phyloP scores from a whole-genome alignment of 1,140 invertebrate genomes.

The Plodia interpunctella region DNA sequence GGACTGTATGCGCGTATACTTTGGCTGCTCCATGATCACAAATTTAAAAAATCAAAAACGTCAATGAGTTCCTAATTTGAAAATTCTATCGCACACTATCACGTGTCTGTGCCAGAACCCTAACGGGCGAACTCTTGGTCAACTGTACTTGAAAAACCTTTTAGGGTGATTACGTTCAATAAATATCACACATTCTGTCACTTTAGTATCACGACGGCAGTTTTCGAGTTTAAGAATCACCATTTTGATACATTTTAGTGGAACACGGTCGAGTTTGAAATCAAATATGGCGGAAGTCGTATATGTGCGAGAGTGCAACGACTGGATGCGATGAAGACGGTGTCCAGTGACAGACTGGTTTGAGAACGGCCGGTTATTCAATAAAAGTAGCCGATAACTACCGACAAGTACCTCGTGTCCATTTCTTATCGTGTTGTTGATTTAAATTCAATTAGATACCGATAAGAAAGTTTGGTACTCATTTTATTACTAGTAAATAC shows the following conservation, averaged over 20 bases:
- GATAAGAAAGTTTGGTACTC: background rate
- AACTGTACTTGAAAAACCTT: constrained; percentile 73
- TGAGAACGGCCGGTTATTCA: background rate
- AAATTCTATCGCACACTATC: constrained; percentile 15
- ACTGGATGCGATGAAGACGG: constrained; percentile 10
- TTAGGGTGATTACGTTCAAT: constrained; percentile 66
- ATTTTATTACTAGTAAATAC: background rate
- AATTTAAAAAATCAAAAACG: constrained; percentile 15
- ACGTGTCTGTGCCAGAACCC: constrained; percentile 29
- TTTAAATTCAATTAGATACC: background rate
- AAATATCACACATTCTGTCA: constrained; percentile 54
- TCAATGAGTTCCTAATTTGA: constrained; percentile 14
- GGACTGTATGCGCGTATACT: constrained; percentile 57
- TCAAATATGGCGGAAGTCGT: constrained; percentile 23
- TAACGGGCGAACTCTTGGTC: constrained; percentile 48
- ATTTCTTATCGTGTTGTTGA: background rate
- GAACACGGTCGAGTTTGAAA: constrained; percentile 14
- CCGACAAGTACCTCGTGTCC: background rate
- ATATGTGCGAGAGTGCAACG: constrained; percentile 11
- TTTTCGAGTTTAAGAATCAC: constrained; percentile 39
- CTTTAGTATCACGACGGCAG: constrained; percentile 41
- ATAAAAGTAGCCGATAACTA: constrained; percentile 9
- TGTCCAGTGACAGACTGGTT: constrained; percentile 18
- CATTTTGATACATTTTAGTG: constrained; percentile 73
- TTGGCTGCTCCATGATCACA: constrained; percentile 41